Evolutionary conservation across 2,888 invertebrate species (phyloP).

Genomic region (Ptycholaimellus sp.): DNA sequence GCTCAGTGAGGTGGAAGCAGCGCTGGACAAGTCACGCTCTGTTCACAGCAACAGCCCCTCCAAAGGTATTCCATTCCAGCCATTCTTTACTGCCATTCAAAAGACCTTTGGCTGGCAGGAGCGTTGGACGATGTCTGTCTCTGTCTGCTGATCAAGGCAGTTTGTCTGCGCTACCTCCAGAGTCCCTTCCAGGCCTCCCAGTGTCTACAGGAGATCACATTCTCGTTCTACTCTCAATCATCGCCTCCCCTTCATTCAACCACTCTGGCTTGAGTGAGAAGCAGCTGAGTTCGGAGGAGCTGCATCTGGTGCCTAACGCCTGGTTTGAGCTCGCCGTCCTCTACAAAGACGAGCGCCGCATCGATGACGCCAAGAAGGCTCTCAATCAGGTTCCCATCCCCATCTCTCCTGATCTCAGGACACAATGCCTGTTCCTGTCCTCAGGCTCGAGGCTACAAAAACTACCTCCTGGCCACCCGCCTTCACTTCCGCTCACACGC

Average conservation of each 20-base stretch:
- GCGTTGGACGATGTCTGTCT: constrained; percentile 29
- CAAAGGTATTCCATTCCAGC: neutral
- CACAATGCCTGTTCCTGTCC: neutral
- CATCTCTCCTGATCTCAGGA: constrained; percentile 50
- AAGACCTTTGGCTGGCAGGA: neutral
- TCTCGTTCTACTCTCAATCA: neutral
- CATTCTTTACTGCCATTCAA: neutral
- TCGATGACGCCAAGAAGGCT: constrained; percentile 41
- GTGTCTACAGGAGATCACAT: constrained; percentile 41
- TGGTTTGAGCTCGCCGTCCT: constrained; percentile 60
- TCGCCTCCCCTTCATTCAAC: neutral
- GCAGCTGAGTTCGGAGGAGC: constrained; percentile 51
- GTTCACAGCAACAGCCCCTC: neutral
- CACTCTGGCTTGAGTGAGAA: constrained; percentile 25
- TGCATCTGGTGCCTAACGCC: constrained; percentile 59
- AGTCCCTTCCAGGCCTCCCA: constrained; percentile 52
- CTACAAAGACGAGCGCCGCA: constrained; percentile 44
- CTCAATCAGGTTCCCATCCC: no score
- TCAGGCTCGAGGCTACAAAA: constrained; percentile 5
- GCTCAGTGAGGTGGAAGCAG: constrained; percentile 22
- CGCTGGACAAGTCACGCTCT: constrained; percentile 8
- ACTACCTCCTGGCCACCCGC: constrained; percentile 19
- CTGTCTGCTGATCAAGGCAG: constrained; percentile 51
- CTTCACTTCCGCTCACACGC: constrained; percentile 21
- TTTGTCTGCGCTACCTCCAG: constrained; percentile 52